Evolutionary conservation across 1,140 invertebrate genomes (phyloP).

Genomic region (Hylyphantes graminicola): DNA sequence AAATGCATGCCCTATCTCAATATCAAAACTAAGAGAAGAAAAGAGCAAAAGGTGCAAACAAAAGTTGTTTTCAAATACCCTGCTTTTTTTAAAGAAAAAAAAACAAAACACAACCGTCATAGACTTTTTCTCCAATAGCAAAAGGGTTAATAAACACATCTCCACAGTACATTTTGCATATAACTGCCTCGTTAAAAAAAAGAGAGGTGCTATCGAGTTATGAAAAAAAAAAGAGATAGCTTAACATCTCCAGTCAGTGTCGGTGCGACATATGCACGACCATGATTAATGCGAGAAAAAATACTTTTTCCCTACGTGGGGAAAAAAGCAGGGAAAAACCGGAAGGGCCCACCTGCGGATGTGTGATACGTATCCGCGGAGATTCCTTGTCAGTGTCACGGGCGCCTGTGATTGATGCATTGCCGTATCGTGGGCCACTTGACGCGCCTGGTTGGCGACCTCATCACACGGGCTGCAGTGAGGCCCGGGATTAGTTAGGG

Average conservation of each 20-base stretch:
- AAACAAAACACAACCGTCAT: neutral
- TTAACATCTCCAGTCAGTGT: conserved; percentile 21
- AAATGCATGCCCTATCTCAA: no score
- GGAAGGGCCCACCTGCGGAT: conserved; percentile 61
- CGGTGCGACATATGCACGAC: conserved; percentile 58
- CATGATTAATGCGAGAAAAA: conserved; percentile 61
- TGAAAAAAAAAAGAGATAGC: conserved; percentile 25
- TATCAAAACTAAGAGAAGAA: no score
- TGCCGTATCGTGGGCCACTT: conserved; percentile 37
- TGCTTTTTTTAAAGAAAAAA: no score
- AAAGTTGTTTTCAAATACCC: no score
- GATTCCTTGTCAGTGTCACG: conserved; percentile 59
- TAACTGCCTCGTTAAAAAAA: conserved; percentile 4
- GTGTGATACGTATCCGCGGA: conserved; percentile 60
- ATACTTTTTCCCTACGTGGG: conserved; percentile 35
- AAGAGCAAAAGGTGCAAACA: no score
- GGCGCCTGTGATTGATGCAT: conserved; percentile 42
- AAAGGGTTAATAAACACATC: conserved; percentile 33
- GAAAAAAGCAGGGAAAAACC: conserved; percentile 47
- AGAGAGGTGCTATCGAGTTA: neutral
- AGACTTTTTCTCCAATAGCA: conserved; percentile 5
- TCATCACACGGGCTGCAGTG: conserved; percentile 43
- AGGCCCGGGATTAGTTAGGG: conserved; percentile 28
- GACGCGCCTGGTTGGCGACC: conserved; percentile 56
- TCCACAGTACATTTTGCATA: conserved; percentile 22